phyloP scores from a whole-genome alignment of 2,888 invertebrate genomes.

The Andrena dorsata region DNA sequence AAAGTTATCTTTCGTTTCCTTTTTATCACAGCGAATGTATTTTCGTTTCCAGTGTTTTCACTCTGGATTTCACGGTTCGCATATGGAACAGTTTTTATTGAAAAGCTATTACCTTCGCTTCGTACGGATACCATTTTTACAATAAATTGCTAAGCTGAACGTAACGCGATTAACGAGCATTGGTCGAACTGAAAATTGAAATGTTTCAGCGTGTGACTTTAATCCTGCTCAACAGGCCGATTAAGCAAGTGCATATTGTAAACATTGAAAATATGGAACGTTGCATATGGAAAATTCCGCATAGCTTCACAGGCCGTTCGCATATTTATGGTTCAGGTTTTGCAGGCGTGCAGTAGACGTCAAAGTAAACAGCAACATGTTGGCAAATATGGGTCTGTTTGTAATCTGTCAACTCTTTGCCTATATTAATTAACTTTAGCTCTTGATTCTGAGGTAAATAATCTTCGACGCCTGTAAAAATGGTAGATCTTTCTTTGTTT shows the following conservation, averaged over 20 bases:
- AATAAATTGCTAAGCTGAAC: constrained; percentile 28
- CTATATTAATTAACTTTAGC: too few species aligned
- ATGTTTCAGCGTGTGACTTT: background rate
- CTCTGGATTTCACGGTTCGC: constrained; percentile 3
- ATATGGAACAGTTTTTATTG: constrained; percentile 1
- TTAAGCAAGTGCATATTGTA: constrained; percentile 3
- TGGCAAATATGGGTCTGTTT: background rate
- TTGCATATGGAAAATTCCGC: background rate
- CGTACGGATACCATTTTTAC: constrained; percentile 1
- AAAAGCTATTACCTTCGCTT: background rate
- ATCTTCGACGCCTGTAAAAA: too few species aligned
- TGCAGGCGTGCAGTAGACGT: background rate
- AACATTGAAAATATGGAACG: constrained; percentile 14
- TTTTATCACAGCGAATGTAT: background rate
- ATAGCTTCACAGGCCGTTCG: too few species aligned
- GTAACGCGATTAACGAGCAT: constrained; percentile 26
- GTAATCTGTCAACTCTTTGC: too few species aligned
- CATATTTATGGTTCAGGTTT: background rate
- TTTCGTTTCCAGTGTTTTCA: background rate
- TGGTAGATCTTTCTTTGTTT: too few species aligned
- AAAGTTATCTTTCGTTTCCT: background rate
- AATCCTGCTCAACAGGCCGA: constrained; percentile 22
- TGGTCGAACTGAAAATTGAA: constrained; percentile 18
- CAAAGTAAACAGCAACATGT: background rate
- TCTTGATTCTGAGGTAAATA: too few species aligned